Evolutionary conservation across 1,140 invertebrate species (phyloP).

Genomic region (Heliconius eleuchia): DNA sequence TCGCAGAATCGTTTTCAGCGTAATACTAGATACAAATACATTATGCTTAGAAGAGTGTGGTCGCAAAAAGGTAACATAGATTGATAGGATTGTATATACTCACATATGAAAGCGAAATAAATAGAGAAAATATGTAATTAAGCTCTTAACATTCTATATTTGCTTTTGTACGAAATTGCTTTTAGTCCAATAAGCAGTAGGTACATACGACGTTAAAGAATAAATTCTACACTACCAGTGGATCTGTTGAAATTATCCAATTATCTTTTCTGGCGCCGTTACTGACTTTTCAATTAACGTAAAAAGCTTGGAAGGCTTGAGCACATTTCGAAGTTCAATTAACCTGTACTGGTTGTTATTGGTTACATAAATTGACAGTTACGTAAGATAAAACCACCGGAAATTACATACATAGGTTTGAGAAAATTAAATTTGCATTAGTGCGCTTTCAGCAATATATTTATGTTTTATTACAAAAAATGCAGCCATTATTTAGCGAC

Average conservation of each 20-base stretch:
- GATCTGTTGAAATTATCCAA: conserved; percentile 6
- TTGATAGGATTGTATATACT: not conserved
- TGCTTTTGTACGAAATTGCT: not conserved
- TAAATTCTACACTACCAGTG: not conserved
- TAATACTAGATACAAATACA: not conserved
- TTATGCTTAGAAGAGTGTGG: not conserved
- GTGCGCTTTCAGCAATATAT: not conserved
- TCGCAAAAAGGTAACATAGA: not conserved
- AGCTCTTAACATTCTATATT: not conserved
- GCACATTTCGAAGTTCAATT: not conserved
- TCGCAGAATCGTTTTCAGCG: conserved; percentile 34
- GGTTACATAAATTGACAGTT: not conserved
- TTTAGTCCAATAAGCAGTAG: not conserved
- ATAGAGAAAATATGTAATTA: not conserved
- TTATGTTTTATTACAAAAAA: not conserved
- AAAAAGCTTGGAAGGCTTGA: conserved; percentile 5
- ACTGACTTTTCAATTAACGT: conserved; percentile 9
- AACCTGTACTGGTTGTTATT: not conserved
- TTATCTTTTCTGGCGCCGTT: conserved; percentile 10
- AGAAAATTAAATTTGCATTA: not conserved
- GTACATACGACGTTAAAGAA: not conserved
- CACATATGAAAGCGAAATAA: too few species aligned
- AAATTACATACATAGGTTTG: not conserved
- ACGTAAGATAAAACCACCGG: not conserved
- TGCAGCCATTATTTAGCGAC: not conserved